Evolutionary conservation across 2,888 invertebrate species (phyloP), one percentile per base, ranked within the genome.

Genomic region (Epicampocera succincta): DNA sequence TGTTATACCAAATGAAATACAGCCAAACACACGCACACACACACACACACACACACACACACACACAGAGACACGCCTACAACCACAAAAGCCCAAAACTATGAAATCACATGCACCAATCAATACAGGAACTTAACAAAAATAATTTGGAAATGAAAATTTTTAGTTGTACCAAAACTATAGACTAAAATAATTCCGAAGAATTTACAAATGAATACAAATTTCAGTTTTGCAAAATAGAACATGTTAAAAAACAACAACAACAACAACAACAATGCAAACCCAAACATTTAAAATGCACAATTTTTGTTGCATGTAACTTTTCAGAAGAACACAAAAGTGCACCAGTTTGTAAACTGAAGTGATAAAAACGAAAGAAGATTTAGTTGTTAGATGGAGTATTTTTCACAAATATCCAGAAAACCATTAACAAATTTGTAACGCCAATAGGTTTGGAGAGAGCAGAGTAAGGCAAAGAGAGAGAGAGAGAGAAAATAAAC

Each of bases 141-240:
- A 65, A 61, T 54, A 21, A 72, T 58, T 65, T 78, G 42, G n/a
- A 58, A 66, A 72, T 58, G 40, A 44, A 72, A 78, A 65, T 69
- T 19, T 69, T 69, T 56, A 29, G 33, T 33, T 69, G 17, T 5
- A 19, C 44, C 42, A 58, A 65, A 58, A 78, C 15, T 33, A 58
- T 44, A 50, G 58, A 58, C 58, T 58, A 65, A 69, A 76, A 58
- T 77, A 71, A 65, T 65, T 58, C 46, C 50, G 58, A 38, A 68
- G 60, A 68, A 61, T 61, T 68, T 65, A 42, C 42, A 33, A 75
- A 68, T 42, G 50, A 52, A 52, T 19, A 66, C 12, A 66, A 66
- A 66, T 52, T 15, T 6, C 11, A 15, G 21, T 66, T 50, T 40
- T 15, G 19, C 11, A 1, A 25, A 21, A 12, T 8, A 60, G 25